Base-by-base conservation (phyloP, 2,797 vertebrate genomes). In the Danio kyathit region DNA sequence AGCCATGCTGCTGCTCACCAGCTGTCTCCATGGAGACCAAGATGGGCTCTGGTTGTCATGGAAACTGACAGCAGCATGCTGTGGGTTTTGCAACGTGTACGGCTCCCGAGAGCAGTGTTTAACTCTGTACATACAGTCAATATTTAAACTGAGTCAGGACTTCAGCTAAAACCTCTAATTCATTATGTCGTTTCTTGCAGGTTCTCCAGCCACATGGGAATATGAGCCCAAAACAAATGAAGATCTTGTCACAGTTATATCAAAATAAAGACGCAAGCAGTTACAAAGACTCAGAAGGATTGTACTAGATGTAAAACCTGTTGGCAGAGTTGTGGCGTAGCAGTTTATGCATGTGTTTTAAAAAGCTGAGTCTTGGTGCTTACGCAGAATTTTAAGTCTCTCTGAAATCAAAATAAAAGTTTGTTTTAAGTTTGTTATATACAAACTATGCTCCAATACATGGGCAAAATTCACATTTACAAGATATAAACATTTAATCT, bases 11-110 rank as follows among this genome's bases (percentile, higher is more conserved):
- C 90, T 89, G 90, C 92, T 90, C 82, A 89, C 89, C 87, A 88
- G 89, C 93, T 92, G 92, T 95, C 94, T 93, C 94, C 90, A 95
- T 93, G 91, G 93, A 84, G 93, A 95, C 90, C 81, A 59, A 88
- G 90, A 88, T 91, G 91, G 91, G 90, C 92, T 90, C 91, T 89
- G 88, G 90, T 94, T 90, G 93, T 93, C 90, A 93, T 94, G 93
- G 94, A 90, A 94, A 95, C 92, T 89, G 90, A 86, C 89, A 84
- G 89, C 83, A 76, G 80, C 80, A 72, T 79, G 76, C 83, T 75
- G 71, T 78, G 72, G 76, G 76, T 78, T 83, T 73, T 78, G 81
- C 75, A 66, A 73, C 14, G 63, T 74, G 71, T 57, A 64, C 41
- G 7, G 76, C 71, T 69, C 76, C 76, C 40, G 48, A 80, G 78